Percentiles rank a stretch among this genome's conserved stretches.
These are phyloP conservation scores for Acestrorhynchus altus DNA, from an alignment of 2,797 vertebrate genomes.

Conservation along the genomic window DNA sequence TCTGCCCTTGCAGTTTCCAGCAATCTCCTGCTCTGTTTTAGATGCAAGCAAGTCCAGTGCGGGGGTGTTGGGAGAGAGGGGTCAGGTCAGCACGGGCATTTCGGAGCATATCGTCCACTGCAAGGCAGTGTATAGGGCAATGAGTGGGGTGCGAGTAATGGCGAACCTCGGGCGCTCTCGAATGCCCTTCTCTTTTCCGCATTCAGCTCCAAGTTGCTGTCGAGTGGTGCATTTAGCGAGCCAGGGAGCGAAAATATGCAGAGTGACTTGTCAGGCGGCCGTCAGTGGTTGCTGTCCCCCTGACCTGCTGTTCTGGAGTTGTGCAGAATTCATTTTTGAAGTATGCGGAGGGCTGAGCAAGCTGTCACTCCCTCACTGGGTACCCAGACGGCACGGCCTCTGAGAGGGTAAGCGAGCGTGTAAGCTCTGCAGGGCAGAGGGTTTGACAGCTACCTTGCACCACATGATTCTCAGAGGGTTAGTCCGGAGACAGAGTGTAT, in stretches of 20 bases:
- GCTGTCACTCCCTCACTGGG: conserved; percentile 18
- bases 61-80: conserved; percentile 20
- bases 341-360: conserved; percentile 30
- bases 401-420: background rate
- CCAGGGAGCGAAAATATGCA: background rate
- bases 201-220: conserved; percentile 20
- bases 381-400: conserved; percentile 21
- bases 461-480: conserved; percentile 33
- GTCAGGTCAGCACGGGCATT: conserved; percentile 22
- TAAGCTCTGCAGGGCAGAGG: background rate
- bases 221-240: conserved; percentile 21
- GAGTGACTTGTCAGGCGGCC: background rate
- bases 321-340: conserved; percentile 31
- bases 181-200: conserved; percentile 1
- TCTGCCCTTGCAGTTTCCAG: background rate
- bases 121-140: background rate
- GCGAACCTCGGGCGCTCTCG: conserved; percentile 3
- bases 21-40: background rate
- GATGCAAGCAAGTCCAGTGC: conserved; percentile 23
- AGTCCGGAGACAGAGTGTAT: background rate
- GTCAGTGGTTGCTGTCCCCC: background rate
- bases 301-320: background rate
- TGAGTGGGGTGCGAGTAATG: background rate
- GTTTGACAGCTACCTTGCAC: conserved; percentile 45
- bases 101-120: background rate